Evolutionary conservation across 2,113 vertebrate species (phyloP).

Genomic region (Pseudonaja textilis): DNA sequence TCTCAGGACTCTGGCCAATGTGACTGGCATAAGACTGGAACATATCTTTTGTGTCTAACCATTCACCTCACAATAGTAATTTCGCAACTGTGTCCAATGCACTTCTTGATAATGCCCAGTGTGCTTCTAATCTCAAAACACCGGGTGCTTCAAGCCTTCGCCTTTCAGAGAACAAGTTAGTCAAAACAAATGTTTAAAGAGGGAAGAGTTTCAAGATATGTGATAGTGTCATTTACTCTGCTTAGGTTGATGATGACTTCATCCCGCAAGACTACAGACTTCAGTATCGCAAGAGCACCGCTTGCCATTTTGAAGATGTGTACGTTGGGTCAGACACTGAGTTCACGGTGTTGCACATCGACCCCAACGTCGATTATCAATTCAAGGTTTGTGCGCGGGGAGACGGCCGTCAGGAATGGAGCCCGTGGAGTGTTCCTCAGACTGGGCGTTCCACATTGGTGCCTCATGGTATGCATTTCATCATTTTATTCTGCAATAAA

Average conservation of each 20-base stretch:
- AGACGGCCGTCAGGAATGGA: conserved; percentile 94
- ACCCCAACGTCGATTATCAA: conserved; percentile 84
- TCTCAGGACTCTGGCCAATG: neutral
- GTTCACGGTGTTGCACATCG: conserved; percentile 89
- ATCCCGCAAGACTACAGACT: conserved; percentile 85
- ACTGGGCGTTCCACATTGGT: conserved; percentile 81
- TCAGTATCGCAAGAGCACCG: conserved; percentile 81
- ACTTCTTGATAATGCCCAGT: neutral
- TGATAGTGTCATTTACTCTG: neutral
- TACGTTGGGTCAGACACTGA: conserved; percentile 88
- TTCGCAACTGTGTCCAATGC: neutral
- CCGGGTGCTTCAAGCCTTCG: neutral
- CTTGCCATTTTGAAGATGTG: conserved; percentile 85
- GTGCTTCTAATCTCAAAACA: neutral
- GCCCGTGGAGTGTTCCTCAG: conserved; percentile 93
- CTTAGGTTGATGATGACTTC: conserved; percentile 94
- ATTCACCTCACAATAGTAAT: neutral
- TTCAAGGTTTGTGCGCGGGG: conserved; percentile 93
- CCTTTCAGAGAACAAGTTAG: neutral
- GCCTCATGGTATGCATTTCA: conserved; percentile 79
- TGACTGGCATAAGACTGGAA: neutral
- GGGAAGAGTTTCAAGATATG: neutral
- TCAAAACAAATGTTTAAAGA: neutral
- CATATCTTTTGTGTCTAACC: neutral
- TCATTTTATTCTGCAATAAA: neutral